Evolutionary conservation across 1,140 invertebrate species (phyloP).

Genomic region (Elysia chlorotica): DNA sequence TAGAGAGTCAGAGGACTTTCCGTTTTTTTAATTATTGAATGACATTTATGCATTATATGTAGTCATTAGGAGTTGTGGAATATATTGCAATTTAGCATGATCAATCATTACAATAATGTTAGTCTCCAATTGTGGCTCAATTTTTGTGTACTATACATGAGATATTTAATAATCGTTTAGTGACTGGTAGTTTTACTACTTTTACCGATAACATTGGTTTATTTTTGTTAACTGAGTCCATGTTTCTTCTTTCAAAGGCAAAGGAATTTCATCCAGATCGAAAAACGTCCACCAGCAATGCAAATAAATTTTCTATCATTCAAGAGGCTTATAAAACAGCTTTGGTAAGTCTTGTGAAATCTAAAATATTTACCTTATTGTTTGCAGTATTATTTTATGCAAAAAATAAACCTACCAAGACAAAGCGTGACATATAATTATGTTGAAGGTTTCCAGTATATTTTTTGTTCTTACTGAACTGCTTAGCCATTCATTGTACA

Average conservation of each 20-base stretch:
- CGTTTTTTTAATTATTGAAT: too few species aligned
- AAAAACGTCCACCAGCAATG: constrained; percentile 69
- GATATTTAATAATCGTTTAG: neutral
- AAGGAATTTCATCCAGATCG: constrained; percentile 86
- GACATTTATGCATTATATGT: too few species aligned
- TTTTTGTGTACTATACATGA: neutral
- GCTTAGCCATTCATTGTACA: too few species aligned
- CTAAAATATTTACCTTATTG: neutral
- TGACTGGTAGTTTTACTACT: neutral
- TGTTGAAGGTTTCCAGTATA: too few species aligned
- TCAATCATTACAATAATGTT: neutral
- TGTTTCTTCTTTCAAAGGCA: neutral
- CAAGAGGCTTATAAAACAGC: constrained; percentile 67
- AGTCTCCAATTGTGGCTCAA: neutral
- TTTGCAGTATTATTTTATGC: neutral
- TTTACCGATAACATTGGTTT: neutral
- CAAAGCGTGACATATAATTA: neutral
- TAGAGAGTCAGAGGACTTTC: too few species aligned
- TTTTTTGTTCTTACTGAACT: too few species aligned
- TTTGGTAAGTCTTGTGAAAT: constrained; percentile 28
- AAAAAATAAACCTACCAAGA: neutral
- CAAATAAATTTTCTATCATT: constrained; percentile 74
- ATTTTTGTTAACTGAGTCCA: too few species aligned
- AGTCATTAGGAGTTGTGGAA: neutral
- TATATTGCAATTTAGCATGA: neutral